These are phyloP conservation scores for Heliocidaris erythrogramma DNA, from an alignment of 35 echinoderm and acorn worm species.

Conservation along the genomic window DNA sequence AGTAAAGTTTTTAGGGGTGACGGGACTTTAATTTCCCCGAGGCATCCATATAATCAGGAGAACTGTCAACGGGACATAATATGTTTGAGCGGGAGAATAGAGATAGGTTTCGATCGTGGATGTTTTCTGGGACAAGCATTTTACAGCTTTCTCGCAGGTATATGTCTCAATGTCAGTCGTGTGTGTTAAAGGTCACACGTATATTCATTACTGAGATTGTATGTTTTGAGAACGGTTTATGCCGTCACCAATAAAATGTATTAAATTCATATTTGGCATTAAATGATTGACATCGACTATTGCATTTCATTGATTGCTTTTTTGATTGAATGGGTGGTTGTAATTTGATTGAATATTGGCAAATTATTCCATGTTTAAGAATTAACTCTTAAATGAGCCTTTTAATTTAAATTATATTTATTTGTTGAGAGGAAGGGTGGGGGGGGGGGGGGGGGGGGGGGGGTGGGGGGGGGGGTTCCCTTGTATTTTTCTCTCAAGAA, in stretches of 20 bases:
- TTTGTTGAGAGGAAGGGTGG: too few species aligned
- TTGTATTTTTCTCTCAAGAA: too few species aligned
- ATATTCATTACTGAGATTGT: neutral
- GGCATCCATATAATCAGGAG: neutral
- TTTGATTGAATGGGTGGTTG: neutral
- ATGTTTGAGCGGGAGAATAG: neutral
- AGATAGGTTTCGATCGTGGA: neutral
- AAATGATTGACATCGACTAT: neutral
- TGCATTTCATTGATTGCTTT: neutral
- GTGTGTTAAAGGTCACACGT: neutral
- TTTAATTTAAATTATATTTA: too few species aligned
- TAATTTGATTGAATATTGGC: neutral
- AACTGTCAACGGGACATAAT: constrained; percentile 16
- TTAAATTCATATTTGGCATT: neutral
- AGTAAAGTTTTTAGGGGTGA: neutral
- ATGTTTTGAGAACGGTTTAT: neutral
- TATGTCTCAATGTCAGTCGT: neutral
- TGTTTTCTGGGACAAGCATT: constrained; percentile 1
- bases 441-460: too few species aligned
- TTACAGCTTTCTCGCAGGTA: neutral
- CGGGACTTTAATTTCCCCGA: neutral
- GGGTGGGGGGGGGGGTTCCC: too few species aligned
- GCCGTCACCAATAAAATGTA: neutral
- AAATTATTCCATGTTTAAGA: neutral
- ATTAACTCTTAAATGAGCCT: too few species aligned